Evolutionary conservation across 1,140 invertebrate species (phyloP), one percentile per base, ranked within the genome.

Genomic region (Stegodyphus dumicola): DNA sequence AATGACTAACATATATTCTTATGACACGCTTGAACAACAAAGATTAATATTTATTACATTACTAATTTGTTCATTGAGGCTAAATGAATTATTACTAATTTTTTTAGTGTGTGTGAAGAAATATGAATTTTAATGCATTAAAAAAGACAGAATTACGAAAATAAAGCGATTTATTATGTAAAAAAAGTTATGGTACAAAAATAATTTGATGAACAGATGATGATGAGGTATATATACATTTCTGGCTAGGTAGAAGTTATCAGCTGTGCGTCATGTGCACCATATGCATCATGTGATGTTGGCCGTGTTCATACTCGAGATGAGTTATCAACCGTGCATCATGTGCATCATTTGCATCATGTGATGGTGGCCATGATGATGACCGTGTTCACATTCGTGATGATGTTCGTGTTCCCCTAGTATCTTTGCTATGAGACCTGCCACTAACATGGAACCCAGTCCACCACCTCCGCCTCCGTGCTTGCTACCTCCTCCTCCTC

Each of bases 301-400:
- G 75, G 7, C 64, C 54, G 2, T 56, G 54, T 9, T 79, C 54
- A 6, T 54, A 17, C 2, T 56, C 54, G 11, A 69, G 77, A 15
- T 79, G 77, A 1, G n/a, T 11, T 60, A 60, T 60, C 56, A 60
- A 15, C 56, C 56, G 15, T 79, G 77, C 56, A 65, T 65, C 77
- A 77, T 77, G 3, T 33, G 33, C 75, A 77, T 77, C 10, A 51
- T 49, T 49, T 79, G 77, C 77, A 79, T 79, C 77, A 79, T 79
- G 10, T 69, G 65, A 33, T 79, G 70, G 52, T 77, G 75, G 7
- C 66, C 65, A 49, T 79, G 76, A 18, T 78, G 77, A 33, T 79
- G 77, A 10, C 64, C 54, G 2, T 56, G 54, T 9, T 79, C 54
- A 6, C 64, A 17, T 6, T 56, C 54, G 11, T 79, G 77, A 15